These are phyloP conservation scores for Ectemnius continuus DNA, from an alignment of 2,888 invertebrate genomes.

Conservation along the genomic window DNA sequence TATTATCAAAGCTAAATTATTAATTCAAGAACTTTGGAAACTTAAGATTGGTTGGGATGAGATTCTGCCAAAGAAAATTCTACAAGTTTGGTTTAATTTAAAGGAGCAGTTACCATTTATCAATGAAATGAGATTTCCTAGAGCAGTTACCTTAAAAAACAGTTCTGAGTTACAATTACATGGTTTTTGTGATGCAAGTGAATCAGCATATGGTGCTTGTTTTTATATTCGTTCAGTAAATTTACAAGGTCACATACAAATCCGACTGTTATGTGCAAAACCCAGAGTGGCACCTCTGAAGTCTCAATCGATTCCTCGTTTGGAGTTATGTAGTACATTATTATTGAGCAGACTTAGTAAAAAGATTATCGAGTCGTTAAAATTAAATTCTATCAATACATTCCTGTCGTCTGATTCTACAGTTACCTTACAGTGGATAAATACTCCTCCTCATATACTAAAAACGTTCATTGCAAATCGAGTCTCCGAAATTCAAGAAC, in stretches of 20 bases:
- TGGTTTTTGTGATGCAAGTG: conserved; percentile 16
- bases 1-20: conserved; percentile 7
- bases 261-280: not conserved
- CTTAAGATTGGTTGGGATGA: conserved; percentile 25
- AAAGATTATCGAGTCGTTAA: not conserved
- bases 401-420: conserved; percentile 11
- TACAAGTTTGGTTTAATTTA: conserved; percentile 8
- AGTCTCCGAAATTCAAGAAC: not conserved
- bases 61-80: not conserved
- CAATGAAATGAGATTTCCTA: not conserved
- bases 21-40: conserved; percentile 11
- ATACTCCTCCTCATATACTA: not conserved
- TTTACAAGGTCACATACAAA: not conserved
- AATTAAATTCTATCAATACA: not conserved
- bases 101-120: not conserved
- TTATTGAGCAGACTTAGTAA: not conserved
- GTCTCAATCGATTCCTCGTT: not conserved
- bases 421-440: conserved; percentile 14
- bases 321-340: conserved; percentile 12
- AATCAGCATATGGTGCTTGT: conserved; percentile 6
- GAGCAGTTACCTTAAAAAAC: not conserved
- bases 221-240: not conserved
- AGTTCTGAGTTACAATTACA: not conserved
- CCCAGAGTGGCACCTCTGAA: conserved; percentile 5
- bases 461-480: conserved; percentile 17